phyloP scores from a whole-genome alignment of 2,888 invertebrate species.

The Coremacera marginata region DNA sequence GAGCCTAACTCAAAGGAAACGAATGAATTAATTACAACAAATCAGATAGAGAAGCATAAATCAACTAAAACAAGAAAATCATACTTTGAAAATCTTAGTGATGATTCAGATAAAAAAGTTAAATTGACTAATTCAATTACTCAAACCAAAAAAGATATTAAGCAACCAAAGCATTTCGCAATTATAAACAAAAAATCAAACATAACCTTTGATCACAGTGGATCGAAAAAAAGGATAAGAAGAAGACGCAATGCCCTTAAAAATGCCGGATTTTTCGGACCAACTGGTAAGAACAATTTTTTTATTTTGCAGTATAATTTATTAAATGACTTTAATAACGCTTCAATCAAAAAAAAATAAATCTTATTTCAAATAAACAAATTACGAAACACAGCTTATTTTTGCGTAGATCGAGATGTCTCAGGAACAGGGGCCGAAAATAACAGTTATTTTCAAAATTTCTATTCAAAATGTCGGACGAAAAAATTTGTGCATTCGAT shows the following conservation, averaged over 20 bases:
- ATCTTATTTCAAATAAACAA: too few relatives aligned
- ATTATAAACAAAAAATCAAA: slow-evolving; percentile 7
- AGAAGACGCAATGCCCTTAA: slow-evolving; percentile 3
- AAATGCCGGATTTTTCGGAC: slow-evolving; percentile 19
- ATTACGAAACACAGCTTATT: too few relatives aligned
- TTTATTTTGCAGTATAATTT: too few relatives aligned
- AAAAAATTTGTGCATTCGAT: too few relatives aligned
- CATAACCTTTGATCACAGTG: neutral
- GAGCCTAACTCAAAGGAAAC: neutral
- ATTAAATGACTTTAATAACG: too few relatives aligned
- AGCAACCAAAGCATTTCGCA: slow-evolving; percentile 7
- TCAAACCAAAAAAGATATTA: neutral
- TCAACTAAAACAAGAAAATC: neutral
- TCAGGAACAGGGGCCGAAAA: too few relatives aligned
- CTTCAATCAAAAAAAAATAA: too few relatives aligned
- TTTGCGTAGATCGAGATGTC: too few relatives aligned
- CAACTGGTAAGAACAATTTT: neutral
- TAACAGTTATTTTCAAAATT: too few relatives aligned
- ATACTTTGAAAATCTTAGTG: neutral
- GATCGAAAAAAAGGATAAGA: slow-evolving; percentile 6
- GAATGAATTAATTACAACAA: neutral
- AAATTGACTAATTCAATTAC: neutral
- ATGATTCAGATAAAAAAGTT: neutral
- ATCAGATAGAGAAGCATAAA: neutral
- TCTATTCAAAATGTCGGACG: too few relatives aligned